phyloP scores from a whole-genome alignment of 2,113 vertebrate species.

The Cochlearius cochlearius region DNA sequence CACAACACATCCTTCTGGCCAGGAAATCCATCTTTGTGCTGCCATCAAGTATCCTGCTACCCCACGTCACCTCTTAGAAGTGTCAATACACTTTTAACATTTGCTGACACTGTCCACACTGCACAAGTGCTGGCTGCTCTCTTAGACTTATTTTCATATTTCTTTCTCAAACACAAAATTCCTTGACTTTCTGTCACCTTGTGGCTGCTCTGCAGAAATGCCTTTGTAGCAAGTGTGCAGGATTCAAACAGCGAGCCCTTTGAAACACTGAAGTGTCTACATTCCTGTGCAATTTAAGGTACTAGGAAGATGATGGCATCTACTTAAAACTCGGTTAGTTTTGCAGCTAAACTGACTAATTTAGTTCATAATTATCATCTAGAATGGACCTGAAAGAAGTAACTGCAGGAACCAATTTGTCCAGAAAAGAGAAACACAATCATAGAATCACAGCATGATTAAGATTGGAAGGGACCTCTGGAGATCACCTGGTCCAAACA shows the following conservation, averaged over 20 bases:
- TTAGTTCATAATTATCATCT: not conserved
- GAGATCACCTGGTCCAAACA: not conserved
- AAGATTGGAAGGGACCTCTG: not conserved
- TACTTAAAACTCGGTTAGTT: not conserved
- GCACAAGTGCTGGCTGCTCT: not conserved
- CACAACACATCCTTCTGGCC: not conserved
- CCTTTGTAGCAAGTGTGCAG: rapidly evolving
- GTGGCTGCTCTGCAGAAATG: not conserved
- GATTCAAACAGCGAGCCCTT: not conserved
- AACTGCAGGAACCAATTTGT: not conserved
- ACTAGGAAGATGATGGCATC: not conserved
- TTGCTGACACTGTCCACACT: rapidly evolving
- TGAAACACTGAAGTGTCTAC: not conserved
- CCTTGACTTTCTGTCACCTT: not conserved
- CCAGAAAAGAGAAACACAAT: not conserved
- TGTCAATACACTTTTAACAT: rapidly evolving
- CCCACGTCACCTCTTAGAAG: not conserved
- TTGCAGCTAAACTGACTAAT: not conserved
- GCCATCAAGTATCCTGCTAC: not conserved
- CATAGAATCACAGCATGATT: not conserved
- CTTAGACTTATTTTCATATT: not conserved
- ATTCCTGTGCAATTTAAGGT: not conserved
- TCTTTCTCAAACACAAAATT: not conserved
- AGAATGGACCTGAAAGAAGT: not conserved
- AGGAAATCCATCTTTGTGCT: not conserved